Evolutionary conservation across 2,888 invertebrate genomes (phyloP).

Genomic region (Polymixis lichenea): DNA sequence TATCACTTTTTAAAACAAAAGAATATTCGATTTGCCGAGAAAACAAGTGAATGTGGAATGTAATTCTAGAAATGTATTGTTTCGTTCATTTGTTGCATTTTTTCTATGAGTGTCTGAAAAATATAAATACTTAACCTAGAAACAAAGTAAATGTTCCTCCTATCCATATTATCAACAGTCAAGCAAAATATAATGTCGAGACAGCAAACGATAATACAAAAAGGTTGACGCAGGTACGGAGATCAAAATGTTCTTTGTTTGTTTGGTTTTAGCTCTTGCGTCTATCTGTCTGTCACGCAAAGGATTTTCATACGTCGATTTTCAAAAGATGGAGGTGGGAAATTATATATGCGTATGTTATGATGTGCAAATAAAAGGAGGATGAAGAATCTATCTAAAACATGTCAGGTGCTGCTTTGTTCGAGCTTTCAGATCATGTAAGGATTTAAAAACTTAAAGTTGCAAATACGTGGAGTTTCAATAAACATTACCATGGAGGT

Average conservation of each 20-base stretch:
- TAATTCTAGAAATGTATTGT: slow-evolving; percentile 1
- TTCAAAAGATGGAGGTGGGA: slow-evolving; percentile 7
- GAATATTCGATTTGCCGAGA: background rate
- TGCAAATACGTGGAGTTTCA: slow-evolving; percentile 1
- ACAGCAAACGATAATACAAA: slow-evolving; percentile 33
- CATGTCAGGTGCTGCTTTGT: background rate
- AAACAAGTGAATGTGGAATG: slow-evolving; percentile 6
- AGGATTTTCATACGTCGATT: slow-evolving; percentile 37
- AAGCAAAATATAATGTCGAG: slow-evolving; percentile 24
- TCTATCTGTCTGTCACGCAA: slow-evolving; percentile 22
- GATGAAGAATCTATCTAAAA: slow-evolving; percentile 11
- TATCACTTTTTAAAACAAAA: background rate
- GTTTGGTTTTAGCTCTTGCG: slow-evolving; percentile 19
- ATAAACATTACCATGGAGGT: background rate
- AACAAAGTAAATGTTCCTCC: slow-evolving; percentile 12
- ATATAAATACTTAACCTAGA: slow-evolving; percentile 3
- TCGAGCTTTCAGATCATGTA: slow-evolving; percentile 1
- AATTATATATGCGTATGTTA: slow-evolving; percentile 18
- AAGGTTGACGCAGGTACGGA: slow-evolving; percentile 26
- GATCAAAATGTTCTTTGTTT: slow-evolving; percentile 39
- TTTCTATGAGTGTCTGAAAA: background rate
- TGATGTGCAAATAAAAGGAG: background rate
- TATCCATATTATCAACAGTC: slow-evolving; percentile 10
- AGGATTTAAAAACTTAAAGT: background rate
- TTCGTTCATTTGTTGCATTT: background rate